A percentile compares a stretch with the other conserved stretches of the same genome.
Conservation (phyloP, 2,888 invertebrate genomes). For the Drosophila merina region DNA sequence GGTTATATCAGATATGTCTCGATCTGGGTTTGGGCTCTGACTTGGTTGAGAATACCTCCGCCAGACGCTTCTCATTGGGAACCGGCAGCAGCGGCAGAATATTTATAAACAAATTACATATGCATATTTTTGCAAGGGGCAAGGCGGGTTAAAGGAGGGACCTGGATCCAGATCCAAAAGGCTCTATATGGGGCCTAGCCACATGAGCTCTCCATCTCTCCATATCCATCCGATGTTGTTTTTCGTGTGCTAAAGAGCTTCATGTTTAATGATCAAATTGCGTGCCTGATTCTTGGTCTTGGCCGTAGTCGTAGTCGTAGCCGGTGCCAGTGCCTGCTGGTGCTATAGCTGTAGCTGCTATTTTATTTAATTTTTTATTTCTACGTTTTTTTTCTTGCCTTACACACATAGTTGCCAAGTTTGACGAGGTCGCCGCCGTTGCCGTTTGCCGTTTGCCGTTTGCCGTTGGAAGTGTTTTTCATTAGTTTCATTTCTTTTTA, state of each 20-base stretch:
- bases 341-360: slow-evolving; percentile 22
- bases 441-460: slow-evolving; percentile 26
- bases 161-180: slow-evolving; percentile 1
- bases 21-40: slow-evolving; percentile 14
- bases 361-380: slow-evolving; percentile 25
- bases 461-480: slow-evolving; percentile 72
- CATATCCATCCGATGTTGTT: slow-evolving; percentile 49
- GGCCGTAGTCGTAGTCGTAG: not conserved
- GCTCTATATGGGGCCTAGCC: slow-evolving; percentile 49
- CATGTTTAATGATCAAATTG: slow-evolving; percentile 79
- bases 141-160: not conserved
- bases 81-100: slow-evolving; percentile 26
- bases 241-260: slow-evolving; percentile 79
- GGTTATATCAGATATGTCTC: slow-evolving; percentile 12
- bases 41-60: slow-evolving; percentile 29
- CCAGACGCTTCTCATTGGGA: slow-evolving; percentile 36
- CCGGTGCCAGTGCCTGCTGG: slow-evolving; percentile 32
- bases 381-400: slow-evolving; percentile 54
- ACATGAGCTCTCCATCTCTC: slow-evolving; percentile 24
- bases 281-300: slow-evolving; percentile 65
- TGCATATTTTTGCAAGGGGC: slow-evolving; percentile 56
- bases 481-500: slow-evolving; percentile 75
- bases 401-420: slow-evolving; percentile 52
- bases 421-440: slow-evolving; percentile 44
- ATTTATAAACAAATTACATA: slow-evolving; percentile 71